These are phyloP conservation scores for Ophion slaviceki DNA, from an alignment of 2,888 invertebrate species.

Conservation along the genomic window DNA sequence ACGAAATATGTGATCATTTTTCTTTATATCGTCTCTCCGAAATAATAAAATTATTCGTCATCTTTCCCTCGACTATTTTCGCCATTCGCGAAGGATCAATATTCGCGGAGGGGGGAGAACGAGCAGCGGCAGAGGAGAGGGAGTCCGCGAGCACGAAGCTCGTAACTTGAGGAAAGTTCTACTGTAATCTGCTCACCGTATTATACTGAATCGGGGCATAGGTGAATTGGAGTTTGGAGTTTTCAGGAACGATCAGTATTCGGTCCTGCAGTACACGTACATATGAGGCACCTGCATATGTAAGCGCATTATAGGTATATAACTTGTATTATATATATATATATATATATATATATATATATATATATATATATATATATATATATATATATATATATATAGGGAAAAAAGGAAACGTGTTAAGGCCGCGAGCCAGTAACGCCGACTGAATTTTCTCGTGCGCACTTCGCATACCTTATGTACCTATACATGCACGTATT, in stretches of 20 bases:
- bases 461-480: conserved; percentile 66
- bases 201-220: conserved; percentile 7
- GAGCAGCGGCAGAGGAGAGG: too few species aligned
- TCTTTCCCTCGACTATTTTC: neutral
- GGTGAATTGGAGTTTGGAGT: conserved; percentile 37
- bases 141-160: neutral
- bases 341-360: conserved; percentile 16
- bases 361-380: neutral
- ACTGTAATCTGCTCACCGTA: conserved; percentile 17
- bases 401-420: conserved; percentile 34
- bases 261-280: conserved; percentile 25
- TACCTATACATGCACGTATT: conserved; percentile 47
- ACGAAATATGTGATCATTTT: too few species aligned
- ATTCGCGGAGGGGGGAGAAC: neutral
- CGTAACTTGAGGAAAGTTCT: conserved; percentile 19
- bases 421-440: conserved; percentile 30
- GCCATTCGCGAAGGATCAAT: neutral
- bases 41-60: too few species aligned
- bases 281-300: conserved; percentile 10
- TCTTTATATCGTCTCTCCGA: too few species aligned
- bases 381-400: neutral
- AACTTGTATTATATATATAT: conserved; percentile 26
- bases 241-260: conserved; percentile 50
- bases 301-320: conserved; percentile 9
- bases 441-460: conserved; percentile 59